These are phyloP conservation scores for Aldrovandia affinis DNA, from an alignment of 2,797 vertebrate genomes.

Conservation along the genomic window DNA sequence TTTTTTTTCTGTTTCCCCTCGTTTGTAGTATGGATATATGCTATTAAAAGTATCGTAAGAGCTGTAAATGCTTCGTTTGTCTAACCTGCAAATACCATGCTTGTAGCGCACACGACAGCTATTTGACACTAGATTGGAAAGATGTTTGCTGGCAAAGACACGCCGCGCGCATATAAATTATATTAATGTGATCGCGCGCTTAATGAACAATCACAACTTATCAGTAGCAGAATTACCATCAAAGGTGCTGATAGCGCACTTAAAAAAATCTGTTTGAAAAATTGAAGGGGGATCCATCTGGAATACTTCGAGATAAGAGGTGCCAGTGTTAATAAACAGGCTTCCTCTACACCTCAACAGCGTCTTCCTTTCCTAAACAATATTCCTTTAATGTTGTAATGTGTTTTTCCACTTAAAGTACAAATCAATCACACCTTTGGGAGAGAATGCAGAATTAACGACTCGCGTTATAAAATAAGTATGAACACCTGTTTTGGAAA, in stretches of 20 bases:
- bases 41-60: background rate
- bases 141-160: background rate
- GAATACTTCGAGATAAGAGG: conserved; percentile 89
- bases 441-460: conserved; percentile 65
- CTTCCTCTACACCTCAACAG: conserved; percentile 92
- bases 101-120: background rate
- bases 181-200: conserved; percentile 64
- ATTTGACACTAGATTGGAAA: background rate
- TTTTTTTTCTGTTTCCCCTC: background rate
- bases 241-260: conserved; percentile 76
- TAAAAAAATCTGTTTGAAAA: conserved; percentile 68
- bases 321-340: conserved; percentile 91
- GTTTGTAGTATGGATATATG: background rate
- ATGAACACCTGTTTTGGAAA: conserved; percentile 83
- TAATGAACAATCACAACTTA: conserved; percentile 57
- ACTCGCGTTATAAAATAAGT: conserved; percentile 56
- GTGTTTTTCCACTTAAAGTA: conserved; percentile 90
- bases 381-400: conserved; percentile 89
- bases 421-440: conserved; percentile 80
- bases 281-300: conserved; percentile 80
- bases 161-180: conserved; percentile 46
- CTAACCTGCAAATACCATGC: background rate
- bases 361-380: conserved; percentile 96
- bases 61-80: background rate
- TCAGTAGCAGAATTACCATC: conserved; percentile 68